A percentile compares a stretch with the other conserved stretches of the same genome.
These are phyloP conservation scores for Indri indri DNA, from an alignment of 2,113 vertebrate genomes.

Conservation along the genomic window DNA sequence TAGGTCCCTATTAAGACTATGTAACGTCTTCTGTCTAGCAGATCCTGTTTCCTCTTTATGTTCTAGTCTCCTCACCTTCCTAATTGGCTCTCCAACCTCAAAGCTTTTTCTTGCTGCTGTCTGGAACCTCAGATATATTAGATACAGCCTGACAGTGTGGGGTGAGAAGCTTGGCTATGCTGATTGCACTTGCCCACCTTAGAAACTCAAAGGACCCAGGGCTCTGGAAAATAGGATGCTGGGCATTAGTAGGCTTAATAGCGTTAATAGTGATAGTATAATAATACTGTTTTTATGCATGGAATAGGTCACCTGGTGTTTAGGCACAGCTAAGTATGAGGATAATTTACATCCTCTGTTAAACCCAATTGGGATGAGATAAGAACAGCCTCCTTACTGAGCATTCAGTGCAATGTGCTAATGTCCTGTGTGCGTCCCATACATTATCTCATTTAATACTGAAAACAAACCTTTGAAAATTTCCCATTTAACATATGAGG, in stretches of 20 bases:
- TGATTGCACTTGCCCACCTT: not conserved
- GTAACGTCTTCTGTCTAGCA: conserved; percentile 21
- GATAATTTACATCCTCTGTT: not conserved
- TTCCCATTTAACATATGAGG: not conserved
- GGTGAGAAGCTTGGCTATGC: not conserved
- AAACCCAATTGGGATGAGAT: not conserved
- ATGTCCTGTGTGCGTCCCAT: not conserved
- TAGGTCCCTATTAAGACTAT: not conserved
- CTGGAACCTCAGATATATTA: not conserved
- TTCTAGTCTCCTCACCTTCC: not conserved
- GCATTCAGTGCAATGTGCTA: not conserved
- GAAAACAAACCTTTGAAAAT: not conserved
- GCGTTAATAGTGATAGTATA: no score
- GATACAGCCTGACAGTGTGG: not conserved
- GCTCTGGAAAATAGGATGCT: not conserved
- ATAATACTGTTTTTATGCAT: not conserved
- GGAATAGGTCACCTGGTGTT: not conserved
- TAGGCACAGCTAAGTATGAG: not conserved
- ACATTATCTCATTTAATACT: not conserved
- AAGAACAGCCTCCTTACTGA: not conserved
- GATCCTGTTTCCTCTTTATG: not conserved
- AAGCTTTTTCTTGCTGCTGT: not conserved
- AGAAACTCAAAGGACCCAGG: not conserved
- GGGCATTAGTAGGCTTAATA: not conserved
- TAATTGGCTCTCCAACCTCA: not conserved